Conservation (phyloP, 1,140 invertebrate genomes). For the Pentalonia nigronervosa region DNA sequence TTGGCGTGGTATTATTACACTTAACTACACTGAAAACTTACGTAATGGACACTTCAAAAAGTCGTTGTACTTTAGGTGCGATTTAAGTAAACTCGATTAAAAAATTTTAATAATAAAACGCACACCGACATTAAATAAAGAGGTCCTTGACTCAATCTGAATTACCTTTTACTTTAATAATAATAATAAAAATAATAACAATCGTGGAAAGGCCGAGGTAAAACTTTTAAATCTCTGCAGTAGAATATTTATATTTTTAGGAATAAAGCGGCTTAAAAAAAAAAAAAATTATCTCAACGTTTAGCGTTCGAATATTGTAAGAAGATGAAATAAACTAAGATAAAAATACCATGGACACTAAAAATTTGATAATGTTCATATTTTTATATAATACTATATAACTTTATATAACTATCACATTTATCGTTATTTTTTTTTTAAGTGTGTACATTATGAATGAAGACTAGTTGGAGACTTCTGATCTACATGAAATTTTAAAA, state of each 20-base stretch:
- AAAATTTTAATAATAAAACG: constrained; percentile 19
- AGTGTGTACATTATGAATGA: neutral
- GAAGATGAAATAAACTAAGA: neutral
- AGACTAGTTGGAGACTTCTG: neutral
- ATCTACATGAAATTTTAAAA: neutral
- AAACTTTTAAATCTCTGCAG: constrained; percentile 1
- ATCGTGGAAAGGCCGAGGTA: neutral
- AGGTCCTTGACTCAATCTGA: neutral
- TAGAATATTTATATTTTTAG: neutral
- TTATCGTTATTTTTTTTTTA: neutral
- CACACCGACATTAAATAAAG: constrained; percentile 2
- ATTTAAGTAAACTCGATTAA: constrained; percentile 17
- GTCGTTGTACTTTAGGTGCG: neutral
- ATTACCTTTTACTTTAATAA: neutral
- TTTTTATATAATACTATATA: neutral
- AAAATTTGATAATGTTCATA: neutral
- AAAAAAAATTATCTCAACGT: neutral
- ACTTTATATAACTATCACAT: no score
- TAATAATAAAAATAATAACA: neutral
- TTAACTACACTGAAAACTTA: neutral
- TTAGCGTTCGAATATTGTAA: neutral
- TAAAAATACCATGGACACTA: neutral
- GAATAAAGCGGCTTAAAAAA: neutral
- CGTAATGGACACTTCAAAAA: neutral
- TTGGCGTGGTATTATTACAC: neutral